These are phyloP conservation scores for Nothocercus nigrocapillus DNA, from an alignment of 2,113 vertebrate species.

Conservation along the genomic window DNA sequence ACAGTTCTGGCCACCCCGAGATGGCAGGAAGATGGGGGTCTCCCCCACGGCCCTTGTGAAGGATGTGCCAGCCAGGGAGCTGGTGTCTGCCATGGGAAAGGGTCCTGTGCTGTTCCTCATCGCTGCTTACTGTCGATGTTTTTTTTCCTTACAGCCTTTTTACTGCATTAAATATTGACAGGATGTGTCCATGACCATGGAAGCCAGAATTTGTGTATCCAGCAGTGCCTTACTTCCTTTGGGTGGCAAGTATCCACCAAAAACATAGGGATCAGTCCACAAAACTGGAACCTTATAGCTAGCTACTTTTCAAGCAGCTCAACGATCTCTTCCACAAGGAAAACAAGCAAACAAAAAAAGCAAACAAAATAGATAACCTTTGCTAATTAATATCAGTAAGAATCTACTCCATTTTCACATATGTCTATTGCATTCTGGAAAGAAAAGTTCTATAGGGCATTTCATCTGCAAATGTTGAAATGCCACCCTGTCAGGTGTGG, in stretches of 20 bases:
- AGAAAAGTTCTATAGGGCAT: rapidly evolving
- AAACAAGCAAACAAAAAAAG: background rate
- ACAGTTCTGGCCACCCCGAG: background rate
- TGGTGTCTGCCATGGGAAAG: background rate
- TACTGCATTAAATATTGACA: background rate
- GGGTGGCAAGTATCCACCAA: background rate
- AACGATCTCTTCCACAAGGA: background rate
- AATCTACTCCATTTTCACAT: rapidly evolving
- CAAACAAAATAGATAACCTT: background rate
- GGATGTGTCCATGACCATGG: background rate
- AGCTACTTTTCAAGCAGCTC: background rate
- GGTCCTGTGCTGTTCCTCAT: background rate
- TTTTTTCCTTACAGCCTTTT: background rate
- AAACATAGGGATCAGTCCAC: background rate
- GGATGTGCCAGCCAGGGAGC: too few species aligned
- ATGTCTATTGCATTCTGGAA: rapidly evolving
- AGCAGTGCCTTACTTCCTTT: background rate
- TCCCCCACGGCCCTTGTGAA: too few species aligned
- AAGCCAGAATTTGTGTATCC: background rate
- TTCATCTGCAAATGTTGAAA: rapidly evolving
- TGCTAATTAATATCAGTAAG: background rate
- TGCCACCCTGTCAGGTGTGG: too few species aligned
- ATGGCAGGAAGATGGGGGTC: background rate
- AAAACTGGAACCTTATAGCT: background rate
- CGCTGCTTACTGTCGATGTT: background rate